phyloP scores from a whole-genome alignment of 2,113 vertebrate genomes.

The Rhagologus leucostigma region DNA sequence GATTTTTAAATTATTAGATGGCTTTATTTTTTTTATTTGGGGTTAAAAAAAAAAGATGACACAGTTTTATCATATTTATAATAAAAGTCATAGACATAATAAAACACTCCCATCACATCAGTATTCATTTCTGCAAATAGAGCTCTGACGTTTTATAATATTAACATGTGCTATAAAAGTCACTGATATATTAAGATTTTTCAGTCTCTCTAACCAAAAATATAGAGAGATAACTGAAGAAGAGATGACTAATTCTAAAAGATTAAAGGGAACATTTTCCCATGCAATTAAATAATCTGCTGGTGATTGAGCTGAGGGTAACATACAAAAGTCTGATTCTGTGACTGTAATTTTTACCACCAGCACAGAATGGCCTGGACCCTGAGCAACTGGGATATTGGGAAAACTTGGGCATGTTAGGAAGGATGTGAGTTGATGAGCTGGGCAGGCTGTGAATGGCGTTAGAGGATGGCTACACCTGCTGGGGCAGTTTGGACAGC shows the following conservation, averaged over 20 bases:
- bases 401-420: background rate
- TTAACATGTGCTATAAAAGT: constrained; percentile 84
- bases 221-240: constrained; percentile 57
- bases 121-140: constrained; percentile 79
- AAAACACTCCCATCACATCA: constrained; percentile 73
- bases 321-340: constrained; percentile 1
- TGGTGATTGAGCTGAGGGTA: constrained; percentile 35
- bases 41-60: background rate
- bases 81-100: constrained; percentile 74
- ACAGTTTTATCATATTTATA: constrained; percentile 67
- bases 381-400: background rate
- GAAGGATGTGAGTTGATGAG: background rate
- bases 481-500: background rate
- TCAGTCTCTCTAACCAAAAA: constrained; percentile 75
- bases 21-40: constrained; percentile 49
- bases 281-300: constrained; percentile 56
- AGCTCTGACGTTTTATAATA: constrained; percentile 73
- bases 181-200: constrained; percentile 81
- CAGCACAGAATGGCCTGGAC: background rate
- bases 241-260: constrained; percentile 69
- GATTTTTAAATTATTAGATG: constrained; percentile 23
- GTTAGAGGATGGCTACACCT: background rate
- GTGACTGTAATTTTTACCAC: background rate
- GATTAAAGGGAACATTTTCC: constrained; percentile 63
- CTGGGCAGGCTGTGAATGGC: background rate